Percentiles rank a stretch among this genome's conserved stretches.
phyloP scores from a whole-genome alignment of 35 echinoderm and acorn worm species.

The Acanthaster planci region DNA sequence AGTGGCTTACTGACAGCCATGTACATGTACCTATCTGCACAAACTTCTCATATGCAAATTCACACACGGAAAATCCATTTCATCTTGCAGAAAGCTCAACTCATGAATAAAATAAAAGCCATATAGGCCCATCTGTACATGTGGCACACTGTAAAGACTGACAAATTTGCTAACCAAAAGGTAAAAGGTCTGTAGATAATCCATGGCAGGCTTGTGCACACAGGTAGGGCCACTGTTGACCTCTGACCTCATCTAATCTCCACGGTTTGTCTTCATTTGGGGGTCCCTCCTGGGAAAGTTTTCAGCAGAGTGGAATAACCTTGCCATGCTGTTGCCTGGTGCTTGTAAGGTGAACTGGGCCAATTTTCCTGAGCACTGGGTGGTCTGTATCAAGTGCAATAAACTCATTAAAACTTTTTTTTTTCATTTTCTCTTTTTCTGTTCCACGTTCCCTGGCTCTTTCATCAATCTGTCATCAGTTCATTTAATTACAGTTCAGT shows the following conservation, averaged over 20 bases:
- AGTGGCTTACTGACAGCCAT: too few species aligned
- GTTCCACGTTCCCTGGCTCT: background rate
- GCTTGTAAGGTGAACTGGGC: background rate
- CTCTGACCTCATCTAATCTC: slow-evolving; percentile 13
- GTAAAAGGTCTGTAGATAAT: too few species aligned
- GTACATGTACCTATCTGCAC: too few species aligned
- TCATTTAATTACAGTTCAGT: slow-evolving; percentile 21
- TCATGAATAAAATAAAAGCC: too few species aligned
- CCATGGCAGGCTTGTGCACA: too few species aligned
- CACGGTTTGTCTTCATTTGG: slow-evolving; percentile 16
- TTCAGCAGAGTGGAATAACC: background rate
- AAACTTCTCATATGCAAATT: too few species aligned
- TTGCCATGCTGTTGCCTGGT: background rate
- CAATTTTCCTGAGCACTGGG: slow-evolving; percentile 6
- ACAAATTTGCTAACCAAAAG: too few species aligned
- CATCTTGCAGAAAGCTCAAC: too few species aligned
- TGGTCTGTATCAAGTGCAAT: slow-evolving; percentile 29
- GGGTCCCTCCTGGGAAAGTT: background rate
- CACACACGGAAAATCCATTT: too few species aligned
- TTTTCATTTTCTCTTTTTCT: background rate
- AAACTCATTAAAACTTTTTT: slow-evolving; percentile 22
- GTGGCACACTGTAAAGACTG: too few species aligned
- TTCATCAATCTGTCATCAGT: slow-evolving; percentile 14
- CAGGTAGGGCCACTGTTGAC: background rate
- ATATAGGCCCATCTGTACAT: too few species aligned